Evolutionary conservation across 2,888 invertebrate species (phyloP).

Genomic region (Incurvaria masculella): DNA sequence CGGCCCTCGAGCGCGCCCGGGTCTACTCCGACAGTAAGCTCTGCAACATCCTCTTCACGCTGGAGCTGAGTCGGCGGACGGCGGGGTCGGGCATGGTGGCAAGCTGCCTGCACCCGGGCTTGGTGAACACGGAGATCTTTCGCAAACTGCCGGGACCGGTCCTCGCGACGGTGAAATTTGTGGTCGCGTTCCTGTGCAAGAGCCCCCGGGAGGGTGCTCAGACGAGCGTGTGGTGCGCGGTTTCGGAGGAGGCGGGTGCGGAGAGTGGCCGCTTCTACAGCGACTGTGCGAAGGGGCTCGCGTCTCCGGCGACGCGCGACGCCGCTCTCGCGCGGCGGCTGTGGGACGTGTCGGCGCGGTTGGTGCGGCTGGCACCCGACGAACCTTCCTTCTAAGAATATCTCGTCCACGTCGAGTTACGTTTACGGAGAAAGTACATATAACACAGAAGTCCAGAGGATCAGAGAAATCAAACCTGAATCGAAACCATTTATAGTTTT

Average conservation of each 20-base stretch:
- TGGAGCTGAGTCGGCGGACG: slow-evolving; percentile 67
- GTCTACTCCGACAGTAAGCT: slow-evolving; percentile 65
- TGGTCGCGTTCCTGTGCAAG: slow-evolving; percentile 67
- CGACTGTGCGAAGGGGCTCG: slow-evolving; percentile 65
- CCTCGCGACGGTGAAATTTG: slow-evolving; percentile 51
- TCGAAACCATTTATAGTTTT: too few species aligned
- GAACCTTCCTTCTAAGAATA: slow-evolving; percentile 39
- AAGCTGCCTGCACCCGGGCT: slow-evolving; percentile 82
- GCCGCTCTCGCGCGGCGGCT: slow-evolving; percentile 66
- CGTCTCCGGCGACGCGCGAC: slow-evolving; percentile 60
- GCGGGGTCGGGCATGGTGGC: slow-evolving; percentile 64
- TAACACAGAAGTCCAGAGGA: too few species aligned
- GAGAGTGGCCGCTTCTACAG: slow-evolving; percentile 73
- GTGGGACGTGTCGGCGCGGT: slow-evolving; percentile 74
- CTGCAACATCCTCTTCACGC: slow-evolving; percentile 67
- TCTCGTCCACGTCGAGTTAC: too few species aligned
- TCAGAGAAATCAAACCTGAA: too few species aligned
- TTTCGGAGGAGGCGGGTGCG: slow-evolving; percentile 65
- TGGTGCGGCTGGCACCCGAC: slow-evolving; percentile 61
- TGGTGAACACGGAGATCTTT: slow-evolving; percentile 78
- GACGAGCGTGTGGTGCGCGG: slow-evolving; percentile 69
- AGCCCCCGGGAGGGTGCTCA: slow-evolving; percentile 78
- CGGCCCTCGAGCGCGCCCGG: slow-evolving; percentile 45
- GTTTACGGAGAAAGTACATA: too few species aligned
- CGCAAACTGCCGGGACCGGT: slow-evolving; percentile 36